A percentile compares a stretch with the other conserved stretches of the same genome.
phyloP scores from a whole-genome alignment of 1,140 invertebrate genomes.

The Megathymus violae region DNA sequence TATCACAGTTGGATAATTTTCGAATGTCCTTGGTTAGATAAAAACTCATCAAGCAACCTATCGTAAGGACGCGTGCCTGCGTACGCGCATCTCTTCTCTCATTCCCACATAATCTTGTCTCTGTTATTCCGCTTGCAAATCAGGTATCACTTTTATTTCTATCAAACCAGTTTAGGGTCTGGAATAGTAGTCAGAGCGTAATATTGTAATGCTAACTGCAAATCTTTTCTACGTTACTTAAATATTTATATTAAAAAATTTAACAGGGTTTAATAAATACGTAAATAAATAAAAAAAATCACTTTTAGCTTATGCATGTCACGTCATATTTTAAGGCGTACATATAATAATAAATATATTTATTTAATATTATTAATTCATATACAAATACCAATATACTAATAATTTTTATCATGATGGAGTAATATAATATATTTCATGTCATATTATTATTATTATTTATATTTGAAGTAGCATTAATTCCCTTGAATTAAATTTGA shows the following conservation, averaged over 20 bases:
- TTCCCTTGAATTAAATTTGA: too few relatives aligned
- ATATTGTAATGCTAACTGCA: slow-evolving; percentile 56
- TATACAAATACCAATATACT: too few relatives aligned
- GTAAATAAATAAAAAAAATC: too few relatives aligned
- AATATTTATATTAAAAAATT: neutral
- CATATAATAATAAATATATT: too few relatives aligned
- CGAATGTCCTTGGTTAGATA: slow-evolving; percentile 50
- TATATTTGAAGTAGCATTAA: too few relatives aligned
- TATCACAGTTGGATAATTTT: slow-evolving; percentile 60
- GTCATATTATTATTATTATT: too few relatives aligned
- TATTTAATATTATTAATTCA: too few relatives aligned
- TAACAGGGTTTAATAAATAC: too few relatives aligned
- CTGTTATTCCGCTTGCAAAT: slow-evolving; percentile 56
- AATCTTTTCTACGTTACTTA: slow-evolving; percentile 19
- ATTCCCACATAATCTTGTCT: slow-evolving; percentile 35
- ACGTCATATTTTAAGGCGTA: too few relatives aligned
- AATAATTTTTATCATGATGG: too few relatives aligned
- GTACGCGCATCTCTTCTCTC: slow-evolving; percentile 56
- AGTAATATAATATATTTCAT: too few relatives aligned
- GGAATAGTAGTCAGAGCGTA: slow-evolving; percentile 46
- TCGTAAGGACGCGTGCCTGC: slow-evolving; percentile 72
- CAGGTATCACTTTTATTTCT: slow-evolving; percentile 61
- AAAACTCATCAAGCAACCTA: slow-evolving; percentile 55
- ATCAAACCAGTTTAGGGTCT: slow-evolving; percentile 57
- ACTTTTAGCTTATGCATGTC: too few relatives aligned